A percentile compares a stretch with the other conserved stretches of the same genome.
Evolutionary conservation across 2,888 invertebrate species (phyloP).

Genomic region (Petrolisthes cinctipes): DNA sequence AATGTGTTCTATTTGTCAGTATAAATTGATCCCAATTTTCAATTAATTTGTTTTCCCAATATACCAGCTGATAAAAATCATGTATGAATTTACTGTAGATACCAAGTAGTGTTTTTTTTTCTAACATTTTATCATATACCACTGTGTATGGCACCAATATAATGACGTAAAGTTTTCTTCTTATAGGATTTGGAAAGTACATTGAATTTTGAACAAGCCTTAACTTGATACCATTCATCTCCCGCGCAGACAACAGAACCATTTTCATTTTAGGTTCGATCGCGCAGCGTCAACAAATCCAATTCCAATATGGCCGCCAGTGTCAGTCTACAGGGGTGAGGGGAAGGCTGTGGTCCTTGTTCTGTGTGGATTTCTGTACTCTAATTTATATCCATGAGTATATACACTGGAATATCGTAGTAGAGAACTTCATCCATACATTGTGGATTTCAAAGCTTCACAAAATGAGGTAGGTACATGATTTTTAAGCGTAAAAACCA

Average conservation of each 20-base stretch:
- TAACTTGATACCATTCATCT: neutral
- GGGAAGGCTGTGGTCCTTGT: slow-evolving; percentile 30
- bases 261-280: slow-evolving; percentile 33
- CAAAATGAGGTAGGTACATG: slow-evolving; percentile 53
- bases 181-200: too few species aligned
- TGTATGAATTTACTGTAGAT: too few species aligned
- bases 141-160: too few species aligned
- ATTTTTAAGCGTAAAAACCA: slow-evolving; percentile 21
- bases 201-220: neutral
- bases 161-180: too few species aligned
- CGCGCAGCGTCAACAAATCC: slow-evolving; percentile 40
- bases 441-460: slow-evolving; percentile 44
- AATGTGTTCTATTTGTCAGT: too few species aligned
- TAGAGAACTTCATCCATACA: slow-evolving; percentile 43
- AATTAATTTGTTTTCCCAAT: too few species aligned
- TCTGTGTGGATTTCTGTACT: slow-evolving; percentile 36
- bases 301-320: slow-evolving; percentile 48
- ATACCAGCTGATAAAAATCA: too few species aligned
- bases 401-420: slow-evolving; percentile 50
- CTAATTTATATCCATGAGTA: slow-evolving; percentile 47
- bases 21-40: too few species aligned
- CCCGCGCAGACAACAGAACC: slow-evolving; percentile 9
- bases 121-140: too few species aligned
- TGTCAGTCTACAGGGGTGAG: slow-evolving; percentile 45
- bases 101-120: too few species aligned